phyloP scores from a whole-genome alignment of 2,888 invertebrate genomes.

The Nomada ruficornis region DNA sequence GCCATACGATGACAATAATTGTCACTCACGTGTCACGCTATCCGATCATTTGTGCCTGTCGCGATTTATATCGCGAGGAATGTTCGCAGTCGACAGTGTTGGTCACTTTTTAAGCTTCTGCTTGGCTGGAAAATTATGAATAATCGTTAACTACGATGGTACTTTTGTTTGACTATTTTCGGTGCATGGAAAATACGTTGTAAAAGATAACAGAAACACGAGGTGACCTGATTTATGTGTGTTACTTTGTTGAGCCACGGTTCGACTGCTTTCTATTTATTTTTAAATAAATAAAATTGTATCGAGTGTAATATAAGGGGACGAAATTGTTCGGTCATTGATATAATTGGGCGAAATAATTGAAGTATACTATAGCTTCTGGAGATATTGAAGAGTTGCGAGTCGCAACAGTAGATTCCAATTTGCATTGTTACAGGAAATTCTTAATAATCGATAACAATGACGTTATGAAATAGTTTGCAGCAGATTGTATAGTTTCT shows the following conservation, averaged over 20 bases:
- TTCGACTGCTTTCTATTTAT: neutral
- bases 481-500: too few relatives aligned
- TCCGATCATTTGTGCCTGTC: slow-evolving; percentile 48
- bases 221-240: neutral
- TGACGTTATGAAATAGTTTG: too few relatives aligned
- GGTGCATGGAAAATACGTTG: neutral
- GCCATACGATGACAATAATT: slow-evolving; percentile 62
- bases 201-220: neutral
- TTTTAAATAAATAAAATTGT: too few relatives aligned
- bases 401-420: too few relatives aligned
- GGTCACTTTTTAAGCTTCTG: neutral
- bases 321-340: too few relatives aligned
- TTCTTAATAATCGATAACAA: too few relatives aligned
- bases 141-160: neutral
- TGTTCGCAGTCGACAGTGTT: neutral
- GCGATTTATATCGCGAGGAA: neutral
- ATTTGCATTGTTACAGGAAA: too few relatives aligned
- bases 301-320: too few relatives aligned
- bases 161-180: neutral
- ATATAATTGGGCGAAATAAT: too few relatives aligned
- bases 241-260: neutral
- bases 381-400: too few relatives aligned
- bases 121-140: neutral
- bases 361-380: too few relatives aligned
- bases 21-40: slow-evolving; percentile 42